Percentiles rank a stretch among this genome's conserved stretches.
Evolutionary conservation across 2,888 invertebrate genomes (phyloP).

Genomic region (Leptinotarsa haldemani): DNA sequence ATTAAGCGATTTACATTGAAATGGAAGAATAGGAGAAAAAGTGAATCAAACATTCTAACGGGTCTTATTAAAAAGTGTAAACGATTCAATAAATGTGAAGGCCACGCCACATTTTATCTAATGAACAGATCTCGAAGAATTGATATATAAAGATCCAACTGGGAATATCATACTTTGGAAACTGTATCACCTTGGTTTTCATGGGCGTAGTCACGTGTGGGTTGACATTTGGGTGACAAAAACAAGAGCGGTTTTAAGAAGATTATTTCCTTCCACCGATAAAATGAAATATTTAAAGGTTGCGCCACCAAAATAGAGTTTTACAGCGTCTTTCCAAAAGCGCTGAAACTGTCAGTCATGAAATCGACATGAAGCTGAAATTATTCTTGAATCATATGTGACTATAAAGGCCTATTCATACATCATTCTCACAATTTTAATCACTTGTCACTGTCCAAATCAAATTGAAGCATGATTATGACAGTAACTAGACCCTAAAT

Average conservation of each 20-base stretch:
- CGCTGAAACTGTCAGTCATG: too few species aligned
- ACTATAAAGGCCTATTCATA: too few species aligned
- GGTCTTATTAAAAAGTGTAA: constrained; percentile 41
- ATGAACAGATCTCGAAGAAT: constrained; percentile 24
- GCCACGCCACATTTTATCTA: constrained; percentile 53
- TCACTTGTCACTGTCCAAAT: too few species aligned
- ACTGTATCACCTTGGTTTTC: constrained; percentile 59
- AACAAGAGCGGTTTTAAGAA: neutral
- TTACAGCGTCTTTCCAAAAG: too few species aligned
- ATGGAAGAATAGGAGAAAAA: constrained; percentile 24
- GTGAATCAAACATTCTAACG: constrained; percentile 19
- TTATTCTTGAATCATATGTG: too few species aligned
- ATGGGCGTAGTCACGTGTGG: constrained; percentile 28
- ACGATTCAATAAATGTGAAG: constrained; percentile 60
- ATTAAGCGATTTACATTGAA: constrained; percentile 29
- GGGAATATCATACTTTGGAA: constrained; percentile 53
- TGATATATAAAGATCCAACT: constrained; percentile 42
- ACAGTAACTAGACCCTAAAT: too few species aligned
- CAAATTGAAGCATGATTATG: too few species aligned
- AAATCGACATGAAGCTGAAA: too few species aligned
- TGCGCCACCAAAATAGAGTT: too few species aligned
- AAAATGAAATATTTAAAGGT: too few species aligned
- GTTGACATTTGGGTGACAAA: neutral
- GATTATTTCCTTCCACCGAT: too few species aligned
- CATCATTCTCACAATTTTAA: too few species aligned